A percentile compares a stretch with the other conserved stretches of the same genome.
Evolutionary conservation across 2,888 invertebrate genomes (phyloP).

Genomic region (Nebria salina): DNA sequence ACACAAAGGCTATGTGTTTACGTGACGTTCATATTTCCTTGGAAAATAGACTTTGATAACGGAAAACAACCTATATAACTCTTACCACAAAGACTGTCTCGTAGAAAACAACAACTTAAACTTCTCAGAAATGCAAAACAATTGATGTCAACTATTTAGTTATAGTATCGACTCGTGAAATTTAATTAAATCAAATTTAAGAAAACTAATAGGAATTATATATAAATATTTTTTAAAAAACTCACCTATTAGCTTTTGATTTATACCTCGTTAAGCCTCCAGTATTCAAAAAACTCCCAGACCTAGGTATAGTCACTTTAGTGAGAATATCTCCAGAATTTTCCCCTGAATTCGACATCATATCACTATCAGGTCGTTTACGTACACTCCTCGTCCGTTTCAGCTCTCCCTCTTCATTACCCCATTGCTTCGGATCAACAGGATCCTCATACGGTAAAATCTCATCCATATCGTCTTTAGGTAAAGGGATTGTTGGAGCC

Average conservation of each 20-base stretch:
- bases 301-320: conserved; percentile 85
- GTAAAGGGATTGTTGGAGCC: conserved; percentile 66
- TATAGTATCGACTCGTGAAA: no score
- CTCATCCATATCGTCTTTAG: conserved; percentile 58
- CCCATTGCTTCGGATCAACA: conserved; percentile 39
- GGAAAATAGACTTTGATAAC: no score
- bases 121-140: no score
- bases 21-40: no score
- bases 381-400: conserved; percentile 63
- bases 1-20: no score
- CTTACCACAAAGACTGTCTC: no score
- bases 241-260: conserved; percentile 74
- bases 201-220: not conserved
- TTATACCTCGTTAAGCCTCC: conserved; percentile 81
- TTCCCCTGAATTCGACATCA: conserved; percentile 61
- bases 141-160: no score
- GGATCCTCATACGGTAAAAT: conserved; percentile 61
- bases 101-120: no score
- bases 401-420: conserved; percentile 55
- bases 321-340: conserved; percentile 84
- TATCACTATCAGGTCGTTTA: conserved; percentile 56
- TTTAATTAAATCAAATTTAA: no score
- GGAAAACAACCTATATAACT: no score
- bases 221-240: not conserved
- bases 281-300: conserved; percentile 85